A percentile compares a stretch with the other conserved stretches of the same genome.
These are phyloP conservation scores for Cydia splendana DNA, from an alignment of 1,140 invertebrate species.

Conservation along the genomic window DNA sequence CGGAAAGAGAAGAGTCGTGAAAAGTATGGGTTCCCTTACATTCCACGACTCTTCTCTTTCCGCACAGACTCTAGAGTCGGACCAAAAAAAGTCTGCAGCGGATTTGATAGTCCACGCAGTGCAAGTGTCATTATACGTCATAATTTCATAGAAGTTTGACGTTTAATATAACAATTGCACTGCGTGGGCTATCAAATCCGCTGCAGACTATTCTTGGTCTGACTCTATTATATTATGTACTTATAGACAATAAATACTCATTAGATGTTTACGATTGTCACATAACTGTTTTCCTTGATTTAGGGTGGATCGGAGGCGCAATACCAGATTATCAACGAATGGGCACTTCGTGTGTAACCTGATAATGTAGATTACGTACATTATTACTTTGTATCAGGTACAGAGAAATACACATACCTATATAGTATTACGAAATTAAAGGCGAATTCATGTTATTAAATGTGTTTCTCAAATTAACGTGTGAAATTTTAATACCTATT, in stretches of 20 bases:
- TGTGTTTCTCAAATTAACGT: conserved; percentile 2
- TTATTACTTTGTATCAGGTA: conserved; percentile 49
- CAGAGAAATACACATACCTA: conserved; percentile 14
- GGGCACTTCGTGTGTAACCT: conserved; percentile 50
- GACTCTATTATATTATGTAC: conserved; percentile 34
- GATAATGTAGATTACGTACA: conserved; percentile 42
- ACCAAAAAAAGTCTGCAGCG: no score
- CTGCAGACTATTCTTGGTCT: no score
- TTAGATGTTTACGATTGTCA: background rate
- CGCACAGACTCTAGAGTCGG: no score
- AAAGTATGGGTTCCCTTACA: no score
- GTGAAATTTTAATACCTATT: background rate
- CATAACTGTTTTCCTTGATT: conserved; percentile 52
- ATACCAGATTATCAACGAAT: conserved; percentile 59
- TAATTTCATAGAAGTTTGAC: no score
- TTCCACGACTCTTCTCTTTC: no score
- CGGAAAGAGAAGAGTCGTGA: no score
- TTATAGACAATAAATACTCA: background rate
- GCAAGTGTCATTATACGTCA: no score
- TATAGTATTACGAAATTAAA: background rate
- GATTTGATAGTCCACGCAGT: no score
- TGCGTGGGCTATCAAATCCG: no score
- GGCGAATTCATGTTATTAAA: background rate
- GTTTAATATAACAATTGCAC: no score
- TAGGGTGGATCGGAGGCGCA: conserved; percentile 74